phyloP scores from a whole-genome alignment of 2,888 invertebrate genomes.

The Achlya flavicornis region DNA sequence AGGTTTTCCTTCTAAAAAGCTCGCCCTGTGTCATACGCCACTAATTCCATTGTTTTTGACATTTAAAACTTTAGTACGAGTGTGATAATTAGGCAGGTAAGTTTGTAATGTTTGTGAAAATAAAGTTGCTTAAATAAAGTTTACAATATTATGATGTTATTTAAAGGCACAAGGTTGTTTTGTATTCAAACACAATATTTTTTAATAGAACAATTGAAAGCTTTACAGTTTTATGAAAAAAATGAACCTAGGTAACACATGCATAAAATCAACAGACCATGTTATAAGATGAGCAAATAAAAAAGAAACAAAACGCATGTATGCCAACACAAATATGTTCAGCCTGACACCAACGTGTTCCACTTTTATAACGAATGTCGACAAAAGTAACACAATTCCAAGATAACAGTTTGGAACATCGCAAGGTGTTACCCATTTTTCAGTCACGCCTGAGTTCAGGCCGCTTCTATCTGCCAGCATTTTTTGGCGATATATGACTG shows the following conservation, averaged over 20 bases:
- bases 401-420: conserved; percentile 57
- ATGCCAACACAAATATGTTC: conserved; percentile 10
- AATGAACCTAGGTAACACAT: background rate
- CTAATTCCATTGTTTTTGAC: conserved; percentile 19
- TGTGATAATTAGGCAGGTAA: background rate
- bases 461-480: conserved; percentile 51
- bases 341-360: conserved; percentile 7
- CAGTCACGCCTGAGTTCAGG: conserved; percentile 63
- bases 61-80: conserved; percentile 9
- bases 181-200: no score
- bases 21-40: conserved; percentile 29
- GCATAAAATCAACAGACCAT: background rate
- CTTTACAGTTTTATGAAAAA: background rate
- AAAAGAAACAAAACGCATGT: background rate
- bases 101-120: background rate
- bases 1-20: conserved; percentile 42
- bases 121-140: no score
- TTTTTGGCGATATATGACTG: conserved; percentile 57
- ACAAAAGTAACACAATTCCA: conserved; percentile 46
- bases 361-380: conserved; percentile 37
- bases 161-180: no score
- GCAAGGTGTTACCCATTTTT: conserved; percentile 73
- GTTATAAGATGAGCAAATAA: background rate
- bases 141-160: background rate
- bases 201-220: no score